A percentile compares a stretch with the other conserved stretches of the same genome.
Conservation (phyloP, 2,113 vertebrate genomes). For the Nibea albiflora region DNA sequence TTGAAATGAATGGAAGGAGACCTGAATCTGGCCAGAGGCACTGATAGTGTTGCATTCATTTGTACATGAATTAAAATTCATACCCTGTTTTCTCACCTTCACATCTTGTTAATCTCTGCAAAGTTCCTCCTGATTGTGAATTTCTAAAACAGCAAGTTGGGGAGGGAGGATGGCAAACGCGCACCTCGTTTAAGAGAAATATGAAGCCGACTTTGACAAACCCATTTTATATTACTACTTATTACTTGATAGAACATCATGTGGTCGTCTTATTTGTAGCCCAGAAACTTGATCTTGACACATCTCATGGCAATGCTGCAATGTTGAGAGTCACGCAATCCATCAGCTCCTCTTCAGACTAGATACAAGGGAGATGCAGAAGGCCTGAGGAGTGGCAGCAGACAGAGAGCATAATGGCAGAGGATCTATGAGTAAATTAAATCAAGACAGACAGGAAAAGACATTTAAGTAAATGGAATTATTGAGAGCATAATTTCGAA, state of each 20-base stretch:
- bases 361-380: background rate
- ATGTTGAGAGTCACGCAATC: background rate
- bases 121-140: background rate
- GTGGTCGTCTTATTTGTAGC: background rate
- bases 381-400: background rate
- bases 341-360: slow-evolving; percentile 12
- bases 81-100: background rate
- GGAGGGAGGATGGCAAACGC: too few relatives aligned
- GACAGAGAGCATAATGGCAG: slow-evolving; percentile 34
- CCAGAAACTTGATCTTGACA: background rate
- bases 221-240: background rate
- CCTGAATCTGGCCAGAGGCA: background rate
- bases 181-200: background rate
- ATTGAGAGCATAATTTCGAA: slow-evolving; percentile 57
- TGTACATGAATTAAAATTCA: background rate
- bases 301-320: background rate
- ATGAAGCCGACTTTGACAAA: background rate
- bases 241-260: background rate
- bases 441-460: slow-evolving; percentile 60
- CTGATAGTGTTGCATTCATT: background rate
- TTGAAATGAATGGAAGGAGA: too few relatives aligned
- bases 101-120: background rate
- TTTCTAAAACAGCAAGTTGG: background rate
- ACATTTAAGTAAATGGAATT: slow-evolving; percentile 70
- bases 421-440: slow-evolving; percentile 49